Evolutionary conservation across 2,888 invertebrate species (phyloP), one percentile per base, ranked within the genome.

Genomic region (Pinctada fucata): DNA sequence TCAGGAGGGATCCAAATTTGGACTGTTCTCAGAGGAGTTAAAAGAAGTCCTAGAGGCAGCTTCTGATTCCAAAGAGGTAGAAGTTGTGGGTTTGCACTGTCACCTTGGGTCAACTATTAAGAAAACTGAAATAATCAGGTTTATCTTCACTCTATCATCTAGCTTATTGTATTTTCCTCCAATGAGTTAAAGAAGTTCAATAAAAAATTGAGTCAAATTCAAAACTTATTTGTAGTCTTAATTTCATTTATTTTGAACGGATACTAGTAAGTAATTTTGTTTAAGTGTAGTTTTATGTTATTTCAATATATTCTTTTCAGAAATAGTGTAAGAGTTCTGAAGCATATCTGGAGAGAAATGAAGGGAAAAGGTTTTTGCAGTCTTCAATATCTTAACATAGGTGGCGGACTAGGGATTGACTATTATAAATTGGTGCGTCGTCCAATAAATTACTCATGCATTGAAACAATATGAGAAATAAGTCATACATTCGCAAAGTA

Each of bases 321-420:
- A 68, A 84, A 90, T 72, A 88, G 89, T 51, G 86, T 89, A 0
- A 75, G 81, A 50, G 86, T 86, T 16, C 80, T 92, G 76, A 76
- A 87, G 50, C 74, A 85, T 3, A 68, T 90, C n/a, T 83, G 82
- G 31, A 71, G 79, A 4, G 67, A 82, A 6, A 82, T 90, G 77
- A 85, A 79, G 49, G 47, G 68, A 4, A 72, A 81, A 51, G 90
- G 87, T 4, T 88, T 89, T 77, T 47, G 63, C 13, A 76, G 82
- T n/a, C 70, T 90, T 65, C 80, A 85, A 3, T 83, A 88, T 48
- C 72, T 93, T n/a, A 92, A 93, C 81, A 87, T 93, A 52, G 93
- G 93, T 3, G 93, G 93, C 8, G 93, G 93, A 3, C 88, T 93
- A n/a, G 91, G 89, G 3, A 91, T 93, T 58, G 85, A 90, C 80